Base-by-base conservation (phyloP, 1,140 invertebrate genomes). In the Argopecten irradians region DNA sequence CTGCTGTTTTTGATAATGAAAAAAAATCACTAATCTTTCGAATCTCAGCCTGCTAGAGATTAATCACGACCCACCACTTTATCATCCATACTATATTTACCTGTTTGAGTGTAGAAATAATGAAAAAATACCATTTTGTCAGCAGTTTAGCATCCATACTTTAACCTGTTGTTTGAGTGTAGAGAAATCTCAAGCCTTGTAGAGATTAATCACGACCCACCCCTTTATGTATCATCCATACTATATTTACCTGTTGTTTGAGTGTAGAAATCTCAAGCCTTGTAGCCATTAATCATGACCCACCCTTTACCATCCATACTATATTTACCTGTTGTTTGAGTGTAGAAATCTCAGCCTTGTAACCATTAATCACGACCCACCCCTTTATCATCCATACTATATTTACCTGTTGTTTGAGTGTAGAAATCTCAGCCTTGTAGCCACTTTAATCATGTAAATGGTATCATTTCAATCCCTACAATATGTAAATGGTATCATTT, bases 41-140 rank as follows among this genome's bases (percentile, higher is more conserved):
- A n/a, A 93, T 93, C 86, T 94, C 93, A 13, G 92, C 92, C 14
- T 92, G 93, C 88, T 94, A n/a, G n/a, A n/a, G 92, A 89, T 94
- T 90, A 41, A 46, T 46, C 43, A 46, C 13, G 43, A 11, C 14
- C 43, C 43, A 46, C 43, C 1, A 11, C 43, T 46, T 2, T 22
- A 46, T 46, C 13, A 11, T 2, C 43, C 22, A 46, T 19, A 8
- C 3, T 46, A n/a, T 86, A 55, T n/a, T 71, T 84, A 88, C 87
- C 89, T 19, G n/a, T n/a, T n/a, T n/a, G n/a, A 46, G 43, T 19
- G 2, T 46, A 19, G 43, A 19, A 46, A 19, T 19, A 2, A 22
- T 46, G 13, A 19, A 46, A 28, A 8, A 71, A n/a, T 22, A n/a
- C 55, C 22, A n/a, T n/a, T n/a, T n/a, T n/a, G n/a, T n/a, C n/a